Conservation (phyloP, 2,797 vertebrate genomes). For the Smutsia gigantea region DNA sequence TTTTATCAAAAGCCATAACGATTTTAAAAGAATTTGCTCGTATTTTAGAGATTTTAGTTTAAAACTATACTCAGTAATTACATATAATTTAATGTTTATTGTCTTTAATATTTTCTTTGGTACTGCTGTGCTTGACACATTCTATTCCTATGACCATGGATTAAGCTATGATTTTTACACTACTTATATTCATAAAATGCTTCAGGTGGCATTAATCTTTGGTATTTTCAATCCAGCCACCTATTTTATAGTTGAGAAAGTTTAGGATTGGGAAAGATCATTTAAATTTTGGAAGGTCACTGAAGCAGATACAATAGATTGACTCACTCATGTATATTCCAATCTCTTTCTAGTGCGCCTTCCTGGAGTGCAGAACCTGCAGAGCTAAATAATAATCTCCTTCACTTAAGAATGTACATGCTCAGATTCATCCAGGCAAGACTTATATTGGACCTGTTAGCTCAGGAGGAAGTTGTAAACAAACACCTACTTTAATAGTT, state of each 20-base stretch:
- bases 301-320: not conserved
- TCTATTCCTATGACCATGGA: not conserved
- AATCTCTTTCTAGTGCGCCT: not conserved
- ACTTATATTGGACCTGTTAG: not conserved
- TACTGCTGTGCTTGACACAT: not conserved
- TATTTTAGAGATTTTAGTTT: not conserved
- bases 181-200: constrained; percentile 26
- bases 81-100: constrained; percentile 19
- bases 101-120: not conserved
- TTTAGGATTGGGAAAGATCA: constrained; percentile 1
- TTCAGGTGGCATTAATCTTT: constrained; percentile 45
- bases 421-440: not conserved
- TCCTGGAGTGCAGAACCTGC: not conserved
- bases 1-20: not conserved
- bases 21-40: not conserved
- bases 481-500: not conserved
- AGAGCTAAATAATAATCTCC: not conserved
- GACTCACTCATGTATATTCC: not conserved
- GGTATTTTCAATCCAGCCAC: not conserved
- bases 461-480: not conserved
- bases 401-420: not conserved
- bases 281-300: constrained; percentile 57
- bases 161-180: not conserved
- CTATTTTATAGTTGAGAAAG: constrained; percentile 59
- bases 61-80: not conserved